Conservation (phyloP, 2,888 invertebrate species). For the Teleogryllus oceanicus region DNA sequence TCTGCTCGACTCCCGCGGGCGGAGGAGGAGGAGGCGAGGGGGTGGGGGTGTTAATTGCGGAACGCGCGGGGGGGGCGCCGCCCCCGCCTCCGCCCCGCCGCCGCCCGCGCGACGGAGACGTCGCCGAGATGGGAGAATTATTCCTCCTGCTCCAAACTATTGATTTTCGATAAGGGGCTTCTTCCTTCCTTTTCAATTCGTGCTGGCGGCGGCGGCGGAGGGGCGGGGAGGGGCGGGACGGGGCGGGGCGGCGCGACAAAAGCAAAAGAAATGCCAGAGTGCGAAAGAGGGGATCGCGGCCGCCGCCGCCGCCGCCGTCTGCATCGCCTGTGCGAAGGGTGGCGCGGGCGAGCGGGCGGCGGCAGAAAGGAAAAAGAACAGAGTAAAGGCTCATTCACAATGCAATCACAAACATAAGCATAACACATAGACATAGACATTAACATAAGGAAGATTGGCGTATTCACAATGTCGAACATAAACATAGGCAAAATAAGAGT, state of each 20-base stretch:
- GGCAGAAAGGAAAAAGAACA: not conserved
- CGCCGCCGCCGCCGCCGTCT: not conserved
- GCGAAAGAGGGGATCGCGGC: slow-evolving; percentile 21
- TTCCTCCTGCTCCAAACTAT: slow-evolving; percentile 34
- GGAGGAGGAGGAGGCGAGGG: too few species aligned
- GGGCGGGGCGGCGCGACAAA: slow-evolving; percentile 21
- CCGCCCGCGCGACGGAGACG: too few species aligned
- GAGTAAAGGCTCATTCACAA: too few species aligned
- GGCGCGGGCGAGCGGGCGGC: not conserved
- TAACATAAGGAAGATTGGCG: too few species aligned
- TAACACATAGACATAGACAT: too few species aligned
- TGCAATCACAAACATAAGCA: too few species aligned
- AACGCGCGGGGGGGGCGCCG: not conserved
- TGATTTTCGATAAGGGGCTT: slow-evolving; percentile 38
- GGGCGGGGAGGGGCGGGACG: not conserved
- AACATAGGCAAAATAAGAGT: too few species aligned
- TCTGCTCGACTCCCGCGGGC: too few species aligned
- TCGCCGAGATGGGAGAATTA: slow-evolving; percentile 21
- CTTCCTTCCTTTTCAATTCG: slow-evolving; percentile 30
- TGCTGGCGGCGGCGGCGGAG: slow-evolving; percentile 24
- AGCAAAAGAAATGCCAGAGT: slow-evolving; percentile 27
- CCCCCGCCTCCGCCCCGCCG: too few species aligned
- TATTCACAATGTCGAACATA: too few species aligned
- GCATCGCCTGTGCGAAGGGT: not conserved
- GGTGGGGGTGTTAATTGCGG: not conserved